Base-by-base conservation (phyloP, 2,797 vertebrate species). In the Poeciliopsis infans region DNA sequence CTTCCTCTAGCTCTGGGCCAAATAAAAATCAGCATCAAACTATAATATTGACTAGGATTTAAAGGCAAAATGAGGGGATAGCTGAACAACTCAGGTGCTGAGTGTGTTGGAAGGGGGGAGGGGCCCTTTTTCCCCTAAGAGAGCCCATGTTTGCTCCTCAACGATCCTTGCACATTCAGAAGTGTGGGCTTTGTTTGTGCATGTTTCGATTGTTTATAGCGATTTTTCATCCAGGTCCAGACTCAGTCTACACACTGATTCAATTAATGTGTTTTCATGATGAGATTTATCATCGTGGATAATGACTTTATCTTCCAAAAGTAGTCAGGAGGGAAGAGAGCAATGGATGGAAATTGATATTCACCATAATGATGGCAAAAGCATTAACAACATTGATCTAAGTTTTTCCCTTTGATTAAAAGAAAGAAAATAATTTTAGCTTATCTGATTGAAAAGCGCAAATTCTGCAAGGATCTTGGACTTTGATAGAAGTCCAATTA, bases 41-140 rank as follows among this genome's bases (percentile, higher is more conserved):
- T 83, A 33, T 85, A 81, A 53, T 87, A 86, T 12, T 87, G 75
- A 84, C 76, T 46, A 46, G 80, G 47, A 85, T 87, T 90, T 82
- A 76, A 90, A 85, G 66, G 47, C 72, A 87, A 88, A 51, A 85
- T 76, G 76, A 80, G 74, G 64, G 82, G 55, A 33, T 75, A 57
- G 53, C 66, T 51, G 47, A 57, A 74, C 36, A 61, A 73, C 45
- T 55, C 72, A 18, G 72, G 72, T 78, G 53, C 43, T 82, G 83
- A 76, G 71, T 81, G 80, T 83, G 53, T 78, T 72, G 79, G 43
- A 51, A 31, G 68, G 68, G 75, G 69, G n/a, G 7, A 5, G 39
- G 8, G 59, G 45, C 25, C 25, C 43, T n/a, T 18, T 25, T 43
- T 2, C 31, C 64, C 45, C 41, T 7, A 33, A 77, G 73, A 47